Evolutionary conservation across 2,797 vertebrate species (phyloP), one percentile per base, ranked within the genome.

Genomic region (Fratercula arctica): DNA sequence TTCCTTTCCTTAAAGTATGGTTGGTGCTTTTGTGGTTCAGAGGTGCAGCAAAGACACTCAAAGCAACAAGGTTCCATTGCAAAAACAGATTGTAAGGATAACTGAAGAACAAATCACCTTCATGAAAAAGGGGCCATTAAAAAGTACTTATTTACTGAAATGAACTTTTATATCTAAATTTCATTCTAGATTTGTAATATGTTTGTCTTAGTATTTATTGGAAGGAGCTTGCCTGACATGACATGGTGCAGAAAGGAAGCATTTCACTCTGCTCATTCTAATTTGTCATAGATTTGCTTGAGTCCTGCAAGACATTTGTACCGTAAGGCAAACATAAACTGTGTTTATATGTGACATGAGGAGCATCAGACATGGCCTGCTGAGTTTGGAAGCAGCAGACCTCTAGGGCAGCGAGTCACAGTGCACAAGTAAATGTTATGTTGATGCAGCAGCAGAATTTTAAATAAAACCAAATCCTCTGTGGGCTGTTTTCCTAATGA

Each of bases 381-480:
- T 87, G 88, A 67, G 88, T 77, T 67, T 74, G 72, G 90, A 79
- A 85, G 67, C 6, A 4, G 53, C 86, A 96, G 74, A 95, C 68
- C 88, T 94, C 73, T 83, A 75, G 86, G 84, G 70, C 93, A 89
- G 24, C 25, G 54, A 90, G 60, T 93, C 61, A 87, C 63, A 87
- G 83, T 24, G 59, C 70, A 87, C 84, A 92, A 85, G 87, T 85
- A 89, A 89, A 80, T 11, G 33, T 77, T 74, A 43, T 50, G 53
- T 89, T 94, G 90, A 89, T 90, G 83, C 68, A 64, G 63, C 70
- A 93, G 82, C 73, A 80, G 94, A 89, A 83, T 85, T 92, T 90
- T 80, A 85, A 93, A 95, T 80, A 76, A 77, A 94, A 95, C 7
- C 74, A 93, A 91, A 78, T 90, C 45, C 53, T 64, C 45, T 70